Percentiles rank a stretch among this genome's conserved stretches.
These are phyloP conservation scores for Tolypeutes matacus DNA, from an alignment of 2,797 vertebrate genomes.

Conservation along the genomic window DNA sequence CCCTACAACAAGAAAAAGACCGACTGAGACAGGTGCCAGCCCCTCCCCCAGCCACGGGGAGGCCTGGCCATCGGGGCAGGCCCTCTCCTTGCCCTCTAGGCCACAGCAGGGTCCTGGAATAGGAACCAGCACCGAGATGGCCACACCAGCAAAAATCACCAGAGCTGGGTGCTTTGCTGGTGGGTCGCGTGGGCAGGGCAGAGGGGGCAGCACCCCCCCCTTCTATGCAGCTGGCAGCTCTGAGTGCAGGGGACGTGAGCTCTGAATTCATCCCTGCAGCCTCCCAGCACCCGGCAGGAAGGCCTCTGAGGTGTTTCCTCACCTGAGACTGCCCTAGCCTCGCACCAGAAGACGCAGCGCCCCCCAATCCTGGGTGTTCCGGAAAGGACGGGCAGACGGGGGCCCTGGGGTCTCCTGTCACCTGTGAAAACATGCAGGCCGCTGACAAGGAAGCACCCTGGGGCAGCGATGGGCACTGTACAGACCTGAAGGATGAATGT, in stretches of 20 bases:
- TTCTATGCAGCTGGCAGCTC: not conserved
- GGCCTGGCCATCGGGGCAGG: not conserved
- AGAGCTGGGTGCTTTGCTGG: not conserved
- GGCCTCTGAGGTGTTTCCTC: fast-evolving
- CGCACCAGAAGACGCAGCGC: not conserved
- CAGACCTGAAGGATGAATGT: fast-evolving
- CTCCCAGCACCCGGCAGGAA: not conserved
- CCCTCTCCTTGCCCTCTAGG: not conserved
- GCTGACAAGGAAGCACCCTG: not conserved
- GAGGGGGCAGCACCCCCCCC: too few relatives aligned
- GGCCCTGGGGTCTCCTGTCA: not conserved
- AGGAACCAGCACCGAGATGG: not conserved
- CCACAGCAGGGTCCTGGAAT: not conserved
- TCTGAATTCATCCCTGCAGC: not conserved
- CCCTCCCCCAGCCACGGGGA: too few relatives aligned
- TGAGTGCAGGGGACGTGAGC: not conserved
- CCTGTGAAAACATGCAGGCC: fast-evolving
- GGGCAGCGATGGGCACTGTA: fast-evolving
- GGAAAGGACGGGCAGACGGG: not conserved
- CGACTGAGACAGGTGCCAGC: too few relatives aligned
- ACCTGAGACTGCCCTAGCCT: too few relatives aligned
- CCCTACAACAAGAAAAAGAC: not conserved
- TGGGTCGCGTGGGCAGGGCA: too few relatives aligned
- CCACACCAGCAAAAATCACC: not conserved
- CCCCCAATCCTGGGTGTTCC: not conserved